phyloP scores from a whole-genome alignment of 1,140 invertebrate species.

The Zaprionus ornatus region DNA sequence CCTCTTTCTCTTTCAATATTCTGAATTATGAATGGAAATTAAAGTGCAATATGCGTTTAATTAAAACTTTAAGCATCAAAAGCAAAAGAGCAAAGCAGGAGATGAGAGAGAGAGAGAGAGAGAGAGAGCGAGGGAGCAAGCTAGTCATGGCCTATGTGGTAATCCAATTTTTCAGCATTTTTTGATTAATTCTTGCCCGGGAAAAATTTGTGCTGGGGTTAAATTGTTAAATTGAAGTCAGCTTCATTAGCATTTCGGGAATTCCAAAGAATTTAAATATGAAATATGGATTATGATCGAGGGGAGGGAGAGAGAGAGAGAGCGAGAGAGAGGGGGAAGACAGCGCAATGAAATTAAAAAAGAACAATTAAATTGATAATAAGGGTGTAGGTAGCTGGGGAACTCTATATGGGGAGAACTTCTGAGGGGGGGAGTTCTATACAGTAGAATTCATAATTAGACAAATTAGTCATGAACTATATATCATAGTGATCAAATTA shows the following conservation, averaged over 20 bases:
- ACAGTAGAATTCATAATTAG: background rate
- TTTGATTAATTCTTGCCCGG: background rate
- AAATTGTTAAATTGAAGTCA: constrained; percentile 31
- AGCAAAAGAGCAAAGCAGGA: background rate
- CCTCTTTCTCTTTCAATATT: constrained; percentile 38
- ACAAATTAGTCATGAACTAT: background rate
- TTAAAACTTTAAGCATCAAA: constrained; percentile 67
- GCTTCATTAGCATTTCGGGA: constrained; percentile 24
- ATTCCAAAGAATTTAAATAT: constrained; percentile 18
- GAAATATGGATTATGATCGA: constrained; percentile 25
- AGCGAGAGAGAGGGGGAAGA: background rate
- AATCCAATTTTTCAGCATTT: constrained; percentile 31
- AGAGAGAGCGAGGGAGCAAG: background rate
- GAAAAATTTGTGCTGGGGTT: constrained; percentile 27
- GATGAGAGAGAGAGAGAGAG: background rate
- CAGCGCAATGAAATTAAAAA: background rate
- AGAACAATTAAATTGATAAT: background rate
- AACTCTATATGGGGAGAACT: background rate
- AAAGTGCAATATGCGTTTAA: constrained; percentile 76
- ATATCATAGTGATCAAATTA: background rate
- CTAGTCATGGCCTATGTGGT: background rate
- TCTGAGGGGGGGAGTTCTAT: background rate
- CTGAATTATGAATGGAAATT: constrained; percentile 75
- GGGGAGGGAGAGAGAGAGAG: background rate
- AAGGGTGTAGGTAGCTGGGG: background rate